Conservation (phyloP, 2,113 vertebrate genomes). For the Hyaena hyaena region DNA sequence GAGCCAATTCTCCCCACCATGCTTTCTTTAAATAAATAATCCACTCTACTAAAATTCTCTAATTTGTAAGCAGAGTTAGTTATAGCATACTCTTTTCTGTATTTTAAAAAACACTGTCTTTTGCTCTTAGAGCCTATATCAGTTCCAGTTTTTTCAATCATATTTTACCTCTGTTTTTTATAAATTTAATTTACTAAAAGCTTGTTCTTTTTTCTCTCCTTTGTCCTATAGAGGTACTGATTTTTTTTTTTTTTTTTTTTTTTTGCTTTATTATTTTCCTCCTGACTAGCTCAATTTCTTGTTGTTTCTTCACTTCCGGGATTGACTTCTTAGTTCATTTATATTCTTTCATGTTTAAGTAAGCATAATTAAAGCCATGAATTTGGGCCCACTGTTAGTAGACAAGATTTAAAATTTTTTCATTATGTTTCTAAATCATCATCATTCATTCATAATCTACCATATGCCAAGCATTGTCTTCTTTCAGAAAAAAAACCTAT, state of each 20-base stretch:
- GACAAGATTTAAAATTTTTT: background rate
- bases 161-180: conserved; percentile 38
- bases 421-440: conserved; percentile 26
- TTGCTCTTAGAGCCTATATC: background rate
- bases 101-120: background rate
- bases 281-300: conserved; percentile 44
- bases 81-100: background rate
- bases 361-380: background rate
- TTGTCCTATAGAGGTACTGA: background rate
- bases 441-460: conserved; percentile 2
- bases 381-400: background rate
- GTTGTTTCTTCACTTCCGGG: conserved; percentile 36
- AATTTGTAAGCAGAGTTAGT: background rate
- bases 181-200: background rate
- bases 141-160: background rate
- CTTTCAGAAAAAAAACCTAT: background rate
- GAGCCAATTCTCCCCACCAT: background rate
- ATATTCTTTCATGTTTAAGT: conserved; percentile 31
- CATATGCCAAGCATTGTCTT: background rate
- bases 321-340: conserved; percentile 4
- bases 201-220: background rate
- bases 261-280: background rate
- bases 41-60: background rate
- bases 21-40: background rate
- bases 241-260: background rate